Evolutionary conservation across 2,797 vertebrate species (phyloP), one percentile per base, ranked within the genome.

Genomic region (Protonibea diacanthus): DNA sequence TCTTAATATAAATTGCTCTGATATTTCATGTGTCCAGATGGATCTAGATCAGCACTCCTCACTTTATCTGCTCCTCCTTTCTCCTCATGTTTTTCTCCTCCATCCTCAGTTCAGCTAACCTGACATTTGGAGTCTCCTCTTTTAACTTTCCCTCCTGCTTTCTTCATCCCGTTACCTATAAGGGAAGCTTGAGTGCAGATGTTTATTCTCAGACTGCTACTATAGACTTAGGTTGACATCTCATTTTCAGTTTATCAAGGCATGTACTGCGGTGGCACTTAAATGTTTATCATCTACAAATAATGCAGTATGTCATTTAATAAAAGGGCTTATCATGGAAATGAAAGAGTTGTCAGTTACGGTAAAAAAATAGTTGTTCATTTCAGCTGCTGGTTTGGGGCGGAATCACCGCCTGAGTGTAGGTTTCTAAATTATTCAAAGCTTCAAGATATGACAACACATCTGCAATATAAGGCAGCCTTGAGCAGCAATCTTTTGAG

Each of bases 11-110:
- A 75, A 85, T 57, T 66, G 17, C 48, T 47, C 14, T 29, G 38
- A 74, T 79, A 82, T 64, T 56, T 85, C 52, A 63, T 66, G 48
- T 65, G 42, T 75, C 60, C 73, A 68, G 45, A 47, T 57, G 1
- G 58, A 51, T 49, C 59, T 57, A 14, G 13, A 74, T 72, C 70
- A 80, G 72, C 70, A 62, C 25, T 75, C 47, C 49, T 78, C 27
- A 42, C 12, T 48, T 40, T 12, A 63, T 73, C 51, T 3, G 1
- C 65, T 61, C 2, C 15, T 56, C 23, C 20, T 53, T 63, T 57
- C 13, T 47, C 33, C 55, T 63, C 42, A 25, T 62, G 3, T 40
- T 55, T 77, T 3, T 71, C 21, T 53, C 2, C 38, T 57, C 25
- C n/a, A 10, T 42, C 38, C 10, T 58, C 23, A 45, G 47, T 52